phyloP scores from a whole-genome alignment of 2,113 vertebrate species.

The Myiozetetes cayanensis region DNA sequence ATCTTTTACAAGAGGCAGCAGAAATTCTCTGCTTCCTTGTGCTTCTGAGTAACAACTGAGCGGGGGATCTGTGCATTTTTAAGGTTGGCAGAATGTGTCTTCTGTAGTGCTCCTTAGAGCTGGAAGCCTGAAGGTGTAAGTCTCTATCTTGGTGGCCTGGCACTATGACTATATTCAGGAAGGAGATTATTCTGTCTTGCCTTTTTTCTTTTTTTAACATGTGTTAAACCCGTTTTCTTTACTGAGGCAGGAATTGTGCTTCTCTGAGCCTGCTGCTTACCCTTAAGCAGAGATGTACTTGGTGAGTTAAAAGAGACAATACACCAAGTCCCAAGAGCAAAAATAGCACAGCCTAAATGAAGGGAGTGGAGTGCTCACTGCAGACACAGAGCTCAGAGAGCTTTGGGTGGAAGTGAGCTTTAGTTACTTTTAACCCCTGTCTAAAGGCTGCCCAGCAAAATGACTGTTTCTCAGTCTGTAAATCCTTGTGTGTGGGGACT shows the following conservation, averaged over 20 bases:
- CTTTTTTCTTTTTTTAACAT: accelerated
- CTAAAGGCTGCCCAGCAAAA: neutral
- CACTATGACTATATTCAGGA: neutral
- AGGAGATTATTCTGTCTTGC: neutral
- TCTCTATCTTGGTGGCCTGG: neutral
- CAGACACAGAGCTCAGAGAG: neutral
- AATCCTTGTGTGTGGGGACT: neutral
- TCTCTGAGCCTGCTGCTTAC: neutral
- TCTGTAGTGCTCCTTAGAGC: neutral
- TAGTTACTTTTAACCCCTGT: neutral
- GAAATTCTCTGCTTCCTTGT: neutral
- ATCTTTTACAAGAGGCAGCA: neutral
- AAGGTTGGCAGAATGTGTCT: neutral
- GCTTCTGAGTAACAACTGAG: neutral
- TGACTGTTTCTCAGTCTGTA: neutral
- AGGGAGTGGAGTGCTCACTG: neutral
- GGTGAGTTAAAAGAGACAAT: neutral
- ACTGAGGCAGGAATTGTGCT: neutral
- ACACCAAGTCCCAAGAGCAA: neutral
- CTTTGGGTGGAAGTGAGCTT: neutral
- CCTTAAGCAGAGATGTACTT: neutral
- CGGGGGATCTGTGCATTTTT: neutral
- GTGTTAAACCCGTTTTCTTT: neutral
- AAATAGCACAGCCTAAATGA: neutral
- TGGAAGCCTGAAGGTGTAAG: neutral